Percentiles rank a stretch among this genome's conserved stretches.
phyloP scores from a whole-genome alignment of 1,140 invertebrate species.

The Brevipalpus yothersi region DNA sequence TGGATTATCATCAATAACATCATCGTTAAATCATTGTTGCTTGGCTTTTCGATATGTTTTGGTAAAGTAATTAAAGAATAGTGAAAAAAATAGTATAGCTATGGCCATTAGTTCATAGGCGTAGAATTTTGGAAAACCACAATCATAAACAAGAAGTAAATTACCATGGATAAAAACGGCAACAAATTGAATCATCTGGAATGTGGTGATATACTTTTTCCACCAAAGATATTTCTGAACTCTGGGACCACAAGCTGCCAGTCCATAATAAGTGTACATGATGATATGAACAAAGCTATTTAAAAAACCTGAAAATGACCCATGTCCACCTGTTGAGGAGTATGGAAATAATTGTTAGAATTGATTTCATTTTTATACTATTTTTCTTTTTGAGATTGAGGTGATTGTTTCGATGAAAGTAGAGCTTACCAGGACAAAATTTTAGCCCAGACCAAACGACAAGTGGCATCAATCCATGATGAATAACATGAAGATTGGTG shows the following conservation, averaged over 20 bases:
- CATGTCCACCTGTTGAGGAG: constrained; percentile 33
- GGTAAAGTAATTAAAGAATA: neutral
- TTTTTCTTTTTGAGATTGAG: neutral
- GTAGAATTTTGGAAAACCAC: neutral
- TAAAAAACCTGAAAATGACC: constrained; percentile 42
- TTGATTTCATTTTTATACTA: no score
- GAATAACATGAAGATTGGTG: constrained; percentile 65
- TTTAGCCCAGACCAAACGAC: neutral
- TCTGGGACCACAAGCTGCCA: constrained; percentile 26
- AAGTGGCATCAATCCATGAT: constrained; percentile 32
- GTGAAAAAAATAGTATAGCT: neutral
- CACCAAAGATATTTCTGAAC: constrained; percentile 31
- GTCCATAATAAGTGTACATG: constrained; percentile 31
- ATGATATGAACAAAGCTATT: constrained; percentile 51
- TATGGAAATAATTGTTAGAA: neutral
- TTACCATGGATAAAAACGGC: neutral
- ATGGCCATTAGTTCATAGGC: neutral
- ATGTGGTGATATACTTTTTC: constrained; percentile 28
- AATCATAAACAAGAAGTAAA: neutral
- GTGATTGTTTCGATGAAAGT: neutral
- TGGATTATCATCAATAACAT: no score
- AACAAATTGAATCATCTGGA: constrained; percentile 21
- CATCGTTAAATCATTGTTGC: no score
- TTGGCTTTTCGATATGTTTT: neutral
- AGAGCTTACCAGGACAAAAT: neutral